Percentiles rank a stretch among this genome's conserved stretches.
Conservation (phyloP, 1,140 invertebrate species). For the Bombus superbus region DNA sequence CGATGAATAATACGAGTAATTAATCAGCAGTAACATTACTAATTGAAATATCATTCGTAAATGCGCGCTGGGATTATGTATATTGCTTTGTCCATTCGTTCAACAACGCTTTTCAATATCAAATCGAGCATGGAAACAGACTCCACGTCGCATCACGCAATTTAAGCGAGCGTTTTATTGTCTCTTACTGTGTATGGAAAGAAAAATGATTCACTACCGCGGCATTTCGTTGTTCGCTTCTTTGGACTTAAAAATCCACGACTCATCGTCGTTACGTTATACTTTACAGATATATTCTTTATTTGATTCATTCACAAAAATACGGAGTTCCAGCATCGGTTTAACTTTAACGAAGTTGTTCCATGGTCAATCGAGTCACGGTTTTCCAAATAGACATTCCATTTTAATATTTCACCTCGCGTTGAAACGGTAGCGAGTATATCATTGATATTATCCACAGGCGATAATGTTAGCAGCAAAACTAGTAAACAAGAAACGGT, state of each 20-base stretch:
- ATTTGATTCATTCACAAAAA: background rate
- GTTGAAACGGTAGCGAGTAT: background rate
- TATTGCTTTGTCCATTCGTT: background rate
- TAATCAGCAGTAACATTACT: background rate
- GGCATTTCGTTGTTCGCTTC: conserved; percentile 17
- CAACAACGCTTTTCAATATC: conserved; percentile 29
- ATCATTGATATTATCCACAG: background rate
- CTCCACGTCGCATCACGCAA: background rate
- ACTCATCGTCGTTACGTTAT: background rate
- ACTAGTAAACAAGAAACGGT: background rate
- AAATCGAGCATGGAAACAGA: conserved; percentile 22
- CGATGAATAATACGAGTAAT: background rate
- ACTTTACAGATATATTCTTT: background rate
- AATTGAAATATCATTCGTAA: background rate
- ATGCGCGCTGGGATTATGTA: background rate
- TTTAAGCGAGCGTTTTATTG: conserved; percentile 34
- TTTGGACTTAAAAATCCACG: background rate
- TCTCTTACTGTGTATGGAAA: conserved; percentile 23
- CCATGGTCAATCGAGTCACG: too few species aligned
- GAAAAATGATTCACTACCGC: conserved; percentile 52
- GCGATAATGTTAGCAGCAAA: background rate
- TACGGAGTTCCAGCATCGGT: background rate
- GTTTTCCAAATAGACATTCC: background rate
- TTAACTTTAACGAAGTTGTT: background rate
- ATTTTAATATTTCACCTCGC: conserved; percentile 2